phyloP scores from a whole-genome alignment of 2,113 vertebrate genomes.

The Dromaius novaehollandiae region DNA sequence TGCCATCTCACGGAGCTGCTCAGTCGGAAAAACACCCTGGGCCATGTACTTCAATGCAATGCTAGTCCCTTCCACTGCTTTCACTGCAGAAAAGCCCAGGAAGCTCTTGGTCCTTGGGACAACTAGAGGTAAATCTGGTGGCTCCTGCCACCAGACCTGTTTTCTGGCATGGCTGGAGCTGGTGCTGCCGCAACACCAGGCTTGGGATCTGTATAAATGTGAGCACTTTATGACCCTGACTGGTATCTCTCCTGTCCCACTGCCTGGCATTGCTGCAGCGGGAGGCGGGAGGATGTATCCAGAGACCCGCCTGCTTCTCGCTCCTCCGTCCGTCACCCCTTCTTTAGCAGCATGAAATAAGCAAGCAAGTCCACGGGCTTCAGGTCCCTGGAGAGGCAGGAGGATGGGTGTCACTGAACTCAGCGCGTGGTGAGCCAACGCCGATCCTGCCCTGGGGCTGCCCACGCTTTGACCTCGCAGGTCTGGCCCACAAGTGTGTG shows the following conservation, averaged over 20 bases:
- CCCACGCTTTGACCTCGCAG: not conserved
- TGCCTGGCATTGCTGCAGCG: not conserved
- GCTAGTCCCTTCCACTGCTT: fast-evolving
- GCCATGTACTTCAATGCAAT: fast-evolving
- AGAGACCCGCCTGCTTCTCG: not conserved
- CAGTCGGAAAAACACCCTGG: fast-evolving
- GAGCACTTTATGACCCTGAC: fast-evolving
- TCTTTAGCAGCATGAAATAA: not conserved
- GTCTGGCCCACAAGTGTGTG: not conserved
- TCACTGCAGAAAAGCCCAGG: not conserved
- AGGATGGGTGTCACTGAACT: not conserved
- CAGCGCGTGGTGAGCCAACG: fast-evolving
- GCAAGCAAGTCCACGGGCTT: not conserved
- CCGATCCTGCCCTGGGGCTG: not conserved
- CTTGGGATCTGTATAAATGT: not conserved
- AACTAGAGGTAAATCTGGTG: not conserved
- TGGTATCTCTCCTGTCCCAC: not conserved
- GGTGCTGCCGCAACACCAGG: not conserved
- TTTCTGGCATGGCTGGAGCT: not conserved
- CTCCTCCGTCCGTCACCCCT: not conserved
- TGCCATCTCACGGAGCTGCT: not conserved
- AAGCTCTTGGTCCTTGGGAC: not conserved
- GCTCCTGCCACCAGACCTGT: not conserved
- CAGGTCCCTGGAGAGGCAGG: not conserved
- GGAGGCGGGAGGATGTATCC: not conserved